Evolutionary conservation across 2,888 invertebrate species (phyloP).

Genomic region (Calameuta idolon): DNA sequence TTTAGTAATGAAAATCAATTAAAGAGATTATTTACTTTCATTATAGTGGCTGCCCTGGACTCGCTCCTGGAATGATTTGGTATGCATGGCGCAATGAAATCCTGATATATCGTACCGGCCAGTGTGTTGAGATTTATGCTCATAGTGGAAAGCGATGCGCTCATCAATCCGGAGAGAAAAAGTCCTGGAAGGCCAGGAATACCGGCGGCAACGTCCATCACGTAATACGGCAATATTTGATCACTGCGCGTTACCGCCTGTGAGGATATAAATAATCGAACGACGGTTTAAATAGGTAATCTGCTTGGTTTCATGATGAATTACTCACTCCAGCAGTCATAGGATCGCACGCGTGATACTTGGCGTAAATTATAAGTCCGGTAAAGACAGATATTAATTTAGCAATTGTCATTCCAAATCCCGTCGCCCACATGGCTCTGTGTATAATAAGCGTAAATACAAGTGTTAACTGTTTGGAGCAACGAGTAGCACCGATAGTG

Average conservation of each 20-base stretch:
- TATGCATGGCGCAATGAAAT: conserved; percentile 72
- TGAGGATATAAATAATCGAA: conserved; percentile 4
- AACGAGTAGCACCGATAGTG: background rate
- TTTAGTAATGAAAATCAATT: background rate
- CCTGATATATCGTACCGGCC: conserved; percentile 76
- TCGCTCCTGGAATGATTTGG: conserved; percentile 69
- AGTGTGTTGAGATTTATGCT: conserved; percentile 74
- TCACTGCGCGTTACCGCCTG: conserved; percentile 53
- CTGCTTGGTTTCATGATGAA: conserved; percentile 65
- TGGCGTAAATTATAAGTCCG: conserved; percentile 74
- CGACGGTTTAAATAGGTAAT: conserved; percentile 65
- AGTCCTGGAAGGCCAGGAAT: conserved; percentile 80
- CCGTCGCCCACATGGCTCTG: conserved; percentile 59
- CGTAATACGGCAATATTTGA: conserved; percentile 78
- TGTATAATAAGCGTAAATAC: background rate
- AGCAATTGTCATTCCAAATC: conserved; percentile 70
- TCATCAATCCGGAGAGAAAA: conserved; percentile 81
- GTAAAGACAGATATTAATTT: conserved; percentile 71
- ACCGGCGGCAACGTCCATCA: conserved; percentile 76
- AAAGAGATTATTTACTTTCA: conserved; percentile 67
- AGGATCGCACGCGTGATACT: conserved; percentile 76
- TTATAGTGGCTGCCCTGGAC: conserved; percentile 69
- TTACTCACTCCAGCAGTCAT: conserved; percentile 68
- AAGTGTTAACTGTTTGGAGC: background rate
- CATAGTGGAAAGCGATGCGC: conserved; percentile 78